Base-by-base conservation (phyloP, 2,113 vertebrate genomes). In the Pygoscelis antarcticus region DNA sequence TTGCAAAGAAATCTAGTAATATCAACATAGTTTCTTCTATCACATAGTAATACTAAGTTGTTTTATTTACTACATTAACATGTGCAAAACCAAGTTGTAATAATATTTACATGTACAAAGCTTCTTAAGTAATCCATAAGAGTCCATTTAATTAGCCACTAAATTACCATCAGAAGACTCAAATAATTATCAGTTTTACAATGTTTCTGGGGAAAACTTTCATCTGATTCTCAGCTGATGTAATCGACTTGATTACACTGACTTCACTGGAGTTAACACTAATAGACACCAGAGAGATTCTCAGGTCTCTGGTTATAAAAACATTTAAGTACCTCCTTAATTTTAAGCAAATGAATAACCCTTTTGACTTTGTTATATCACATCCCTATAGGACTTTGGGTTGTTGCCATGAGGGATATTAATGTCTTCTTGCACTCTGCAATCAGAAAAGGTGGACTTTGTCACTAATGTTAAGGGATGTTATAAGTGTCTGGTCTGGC, bases 81-180 rank as follows among this genome's bases (percentile, higher is more conserved):
- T 13, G 11, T 38, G 58, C 23, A 87, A 93, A 92, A 34, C 6
- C 16, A 80, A 81, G 46, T 32, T 78, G 9, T 62, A 89, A 83
- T 62, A 90, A 65, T 87, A 88, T 78, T 90, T 96, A 15, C 14
- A 93, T 49, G 32, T 79, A 74, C 51, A 75, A 83, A 96, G 54
- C 11, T 58, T 94, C 68, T 60, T 74, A 80, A 74, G 27, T 49
- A 83, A 93, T 89, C 26, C 36, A 65, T 62, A 16, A 80, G 34
- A 84, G 54, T 83, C 62, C 71, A 32, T 93, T 93, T 87, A 95
- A 93, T 95, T 95, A 96, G 79, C 27, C 19, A 80, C 13, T 83
- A 90, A 92, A 92, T 94, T 88, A 44, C 23, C 21, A 77, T 62
- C 38, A 87, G 69, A 95, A 87, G 44, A 72, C 70, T 95, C 21